These are phyloP conservation scores for Rugalucina vietnamica DNA, from an alignment of 2,888 invertebrate genomes.

Conservation along the genomic window DNA sequence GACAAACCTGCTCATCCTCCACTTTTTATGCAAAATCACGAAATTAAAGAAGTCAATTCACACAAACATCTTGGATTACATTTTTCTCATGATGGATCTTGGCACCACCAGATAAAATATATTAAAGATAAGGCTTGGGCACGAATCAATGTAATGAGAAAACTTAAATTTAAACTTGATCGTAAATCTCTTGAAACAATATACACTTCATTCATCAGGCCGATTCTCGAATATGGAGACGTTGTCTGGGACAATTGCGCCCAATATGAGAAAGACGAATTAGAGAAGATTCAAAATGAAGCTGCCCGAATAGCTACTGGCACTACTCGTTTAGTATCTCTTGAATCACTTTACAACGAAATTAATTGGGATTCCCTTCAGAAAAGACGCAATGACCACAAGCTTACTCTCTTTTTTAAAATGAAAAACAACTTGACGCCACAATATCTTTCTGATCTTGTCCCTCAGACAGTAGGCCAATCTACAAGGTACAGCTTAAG, in stretches of 20 bases:
- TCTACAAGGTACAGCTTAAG: too few species aligned
- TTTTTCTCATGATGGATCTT: background rate
- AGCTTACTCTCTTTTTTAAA: background rate
- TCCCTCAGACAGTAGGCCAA: too few species aligned
- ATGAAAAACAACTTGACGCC: too few species aligned
- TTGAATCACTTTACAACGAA: background rate
- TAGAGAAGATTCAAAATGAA: background rate
- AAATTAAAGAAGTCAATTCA: background rate
- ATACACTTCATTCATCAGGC: background rate
- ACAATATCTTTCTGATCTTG: too few species aligned
- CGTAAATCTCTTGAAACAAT: background rate
- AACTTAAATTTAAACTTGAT: background rate
- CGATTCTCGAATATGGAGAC: background rate
- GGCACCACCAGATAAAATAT: background rate
- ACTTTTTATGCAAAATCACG: background rate
- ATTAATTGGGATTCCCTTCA: background rate
- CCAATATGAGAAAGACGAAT: background rate
- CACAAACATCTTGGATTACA: background rate
- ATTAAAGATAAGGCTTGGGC: background rate
- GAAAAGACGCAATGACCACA: background rate
- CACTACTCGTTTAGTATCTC: background rate
- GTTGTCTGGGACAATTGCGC: background rate
- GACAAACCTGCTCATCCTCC: background rate
- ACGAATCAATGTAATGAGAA: background rate
- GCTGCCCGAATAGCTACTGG: background rate